Conservation (phyloP, 2,888 invertebrate species). For the Brenthis ino region DNA sequence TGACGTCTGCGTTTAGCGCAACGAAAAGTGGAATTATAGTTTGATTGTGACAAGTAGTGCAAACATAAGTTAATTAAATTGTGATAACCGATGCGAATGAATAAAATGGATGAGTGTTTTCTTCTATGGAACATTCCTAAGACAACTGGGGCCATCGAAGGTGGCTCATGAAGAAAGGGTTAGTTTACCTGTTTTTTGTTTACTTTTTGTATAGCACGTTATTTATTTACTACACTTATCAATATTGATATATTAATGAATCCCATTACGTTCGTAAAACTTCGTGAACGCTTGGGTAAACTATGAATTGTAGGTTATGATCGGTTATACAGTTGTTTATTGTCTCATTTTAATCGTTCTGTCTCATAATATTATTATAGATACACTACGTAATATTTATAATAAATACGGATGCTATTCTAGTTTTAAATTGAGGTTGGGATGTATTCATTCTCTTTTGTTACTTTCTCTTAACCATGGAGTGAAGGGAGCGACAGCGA, state of each 20-base stretch:
- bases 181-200: conserved; percentile 74
- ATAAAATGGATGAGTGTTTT: conserved; percentile 80
- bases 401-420: conserved; percentile 49
- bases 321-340: conserved; percentile 54
- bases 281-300: conserved; percentile 28
- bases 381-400: conserved; percentile 20
- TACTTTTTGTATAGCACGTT: conserved; percentile 39
- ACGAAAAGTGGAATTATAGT: conserved; percentile 80
- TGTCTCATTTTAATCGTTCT: conserved; percentile 39
- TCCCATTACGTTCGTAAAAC: conserved; percentile 15
- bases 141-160: conserved; percentile 75
- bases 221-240: conserved; percentile 9
- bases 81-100: conserved; percentile 74
- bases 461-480: conserved; percentile 79
- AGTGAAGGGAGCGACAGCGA: conserved; percentile 78
- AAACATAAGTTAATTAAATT: conserved; percentile 72
- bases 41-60: conserved; percentile 80
- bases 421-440: conserved; percentile 62
- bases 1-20: conserved; percentile 82
- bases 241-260: conserved; percentile 9
- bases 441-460: conserved; percentile 78
- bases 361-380: neutral
- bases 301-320: conserved; percentile 61
- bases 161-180: conserved; percentile 83
- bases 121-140: conserved; percentile 72